phyloP scores from a whole-genome alignment of 2,888 invertebrate species.

The Rhingia rostrata region DNA sequence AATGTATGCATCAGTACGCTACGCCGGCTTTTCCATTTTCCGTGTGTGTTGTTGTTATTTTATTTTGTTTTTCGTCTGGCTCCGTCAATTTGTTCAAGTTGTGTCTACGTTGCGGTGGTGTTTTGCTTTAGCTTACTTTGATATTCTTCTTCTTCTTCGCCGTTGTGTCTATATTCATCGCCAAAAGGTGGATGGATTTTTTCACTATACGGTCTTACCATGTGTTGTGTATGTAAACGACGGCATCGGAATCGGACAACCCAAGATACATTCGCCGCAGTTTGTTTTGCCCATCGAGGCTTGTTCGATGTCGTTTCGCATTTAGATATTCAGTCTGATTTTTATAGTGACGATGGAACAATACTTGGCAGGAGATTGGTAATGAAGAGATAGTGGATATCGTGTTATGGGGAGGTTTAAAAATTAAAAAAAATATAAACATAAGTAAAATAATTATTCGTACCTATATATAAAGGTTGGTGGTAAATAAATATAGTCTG shows the following conservation, averaged over 20 bases:
- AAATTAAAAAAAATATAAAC: constrained; percentile 6
- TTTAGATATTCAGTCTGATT: constrained; percentile 69
- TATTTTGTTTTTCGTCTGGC: background rate
- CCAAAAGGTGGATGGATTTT: constrained; percentile 56
- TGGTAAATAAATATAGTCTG: constrained; percentile 18
- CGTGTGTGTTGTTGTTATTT: background rate
- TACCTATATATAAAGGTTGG: background rate
- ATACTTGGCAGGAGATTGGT: constrained; percentile 53
- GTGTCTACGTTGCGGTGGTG: constrained; percentile 7
- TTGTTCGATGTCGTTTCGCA: constrained; percentile 63
- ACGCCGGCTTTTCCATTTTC: background rate
- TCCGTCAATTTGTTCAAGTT: constrained; percentile 1
- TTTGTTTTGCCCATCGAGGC: constrained; percentile 69
- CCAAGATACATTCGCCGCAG: constrained; percentile 69
- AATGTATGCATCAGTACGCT: background rate
- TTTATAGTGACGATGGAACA: constrained; percentile 70
- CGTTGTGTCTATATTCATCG: constrained; percentile 42
- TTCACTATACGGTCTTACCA: constrained; percentile 30
- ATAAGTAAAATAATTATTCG: constrained; percentile 6
- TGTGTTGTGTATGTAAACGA: constrained; percentile 28
- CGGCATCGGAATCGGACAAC: background rate
- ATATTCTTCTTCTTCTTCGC: constrained; percentile 10
- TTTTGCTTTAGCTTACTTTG: constrained; percentile 33
- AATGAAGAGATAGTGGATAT: constrained; percentile 49
- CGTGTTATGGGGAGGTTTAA: constrained; percentile 55